Percentiles rank a stretch among this genome's conserved stretches.
Evolutionary conservation across 2,113 vertebrate genomes (phyloP).

Genomic region (Todiramphus saurophagus): DNA sequence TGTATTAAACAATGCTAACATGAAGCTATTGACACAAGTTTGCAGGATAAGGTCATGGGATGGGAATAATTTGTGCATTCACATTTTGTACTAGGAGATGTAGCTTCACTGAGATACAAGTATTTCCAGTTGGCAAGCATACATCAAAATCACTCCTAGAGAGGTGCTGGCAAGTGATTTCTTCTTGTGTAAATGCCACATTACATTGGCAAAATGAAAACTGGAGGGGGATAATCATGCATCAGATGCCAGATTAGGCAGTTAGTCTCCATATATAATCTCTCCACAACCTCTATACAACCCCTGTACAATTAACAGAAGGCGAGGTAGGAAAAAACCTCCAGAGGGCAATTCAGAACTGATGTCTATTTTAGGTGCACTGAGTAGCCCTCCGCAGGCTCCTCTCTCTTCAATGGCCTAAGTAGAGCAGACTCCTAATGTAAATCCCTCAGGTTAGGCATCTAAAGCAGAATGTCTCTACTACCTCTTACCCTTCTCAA

Average conservation of each 20-base stretch:
- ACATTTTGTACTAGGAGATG: not conserved
- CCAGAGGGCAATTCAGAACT: not conserved
- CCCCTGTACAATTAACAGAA: not conserved
- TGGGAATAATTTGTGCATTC: not conserved
- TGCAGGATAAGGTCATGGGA: not conserved
- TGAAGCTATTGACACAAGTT: not conserved
- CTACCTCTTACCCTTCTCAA: not conserved
- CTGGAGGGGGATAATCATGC: not conserved
- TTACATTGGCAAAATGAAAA: not conserved
- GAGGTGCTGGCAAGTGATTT: not conserved
- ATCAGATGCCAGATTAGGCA: not conserved
- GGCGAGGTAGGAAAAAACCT: not conserved
- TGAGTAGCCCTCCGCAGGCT: not conserved
- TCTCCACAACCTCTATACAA: not conserved
- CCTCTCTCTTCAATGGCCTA: not conserved
- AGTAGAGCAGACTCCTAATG: not conserved
- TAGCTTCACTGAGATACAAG: not conserved
- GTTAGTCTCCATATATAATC: not conserved
- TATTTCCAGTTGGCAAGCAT: not conserved
- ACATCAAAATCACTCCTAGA: not conserved
- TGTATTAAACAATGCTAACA: not conserved
- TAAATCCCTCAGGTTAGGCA: not conserved
- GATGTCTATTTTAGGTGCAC: not conserved
- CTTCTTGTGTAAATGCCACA: not conserved
- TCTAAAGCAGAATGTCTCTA: not conserved